Base-by-base conservation (phyloP, 2,113 vertebrate genomes). In the Aegotheles bennettii region DNA sequence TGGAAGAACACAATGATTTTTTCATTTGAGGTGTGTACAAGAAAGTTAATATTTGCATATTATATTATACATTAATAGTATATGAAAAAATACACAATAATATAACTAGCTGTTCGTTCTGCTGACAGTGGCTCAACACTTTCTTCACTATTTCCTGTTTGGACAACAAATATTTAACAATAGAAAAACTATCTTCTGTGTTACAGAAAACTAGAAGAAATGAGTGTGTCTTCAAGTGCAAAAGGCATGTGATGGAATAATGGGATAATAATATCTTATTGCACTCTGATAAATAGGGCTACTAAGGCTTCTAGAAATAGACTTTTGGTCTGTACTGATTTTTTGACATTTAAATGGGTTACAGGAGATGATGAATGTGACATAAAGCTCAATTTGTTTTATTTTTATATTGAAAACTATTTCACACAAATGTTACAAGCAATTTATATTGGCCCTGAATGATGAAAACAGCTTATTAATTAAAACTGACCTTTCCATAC, bases 271-370 rank as follows among this genome's bases (percentile, higher is more conserved):
- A 96, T 78, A 95, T 93, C 94, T 96, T 93, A 93, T 96, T 98
- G 97, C 94, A 94, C 73, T 94, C 74, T 96, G 71, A 97, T 94
- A 97, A 97, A 97, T 92, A 96, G 90, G 88, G 71, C 88, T 96
- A 87, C 57, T 87, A 84, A 95, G 51, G 85, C 54, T 96, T 92
- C 91, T 74, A 94, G 91, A 97, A 96, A 97, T 89, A 96, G 89
- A 94, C 78, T 96, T 94, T 82, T 68, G 73, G 89, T 91, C 45
- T 91, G 69, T 42, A 53, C 70, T 87, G 77, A 96, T 93, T 96
- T 97, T 97, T 97, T 96, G 95, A 97, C 96, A 97, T 94, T 97
- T 97, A 96, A 97, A 93, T 96, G 80, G 53, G 77, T 94, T 97
- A 87, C 60, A 4, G 75, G 60, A 59, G 48, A 92, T 96, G 96